These are phyloP conservation scores for Caranx melampygus DNA, from an alignment of 2,113 vertebrate species.

Conservation along the genomic window DNA sequence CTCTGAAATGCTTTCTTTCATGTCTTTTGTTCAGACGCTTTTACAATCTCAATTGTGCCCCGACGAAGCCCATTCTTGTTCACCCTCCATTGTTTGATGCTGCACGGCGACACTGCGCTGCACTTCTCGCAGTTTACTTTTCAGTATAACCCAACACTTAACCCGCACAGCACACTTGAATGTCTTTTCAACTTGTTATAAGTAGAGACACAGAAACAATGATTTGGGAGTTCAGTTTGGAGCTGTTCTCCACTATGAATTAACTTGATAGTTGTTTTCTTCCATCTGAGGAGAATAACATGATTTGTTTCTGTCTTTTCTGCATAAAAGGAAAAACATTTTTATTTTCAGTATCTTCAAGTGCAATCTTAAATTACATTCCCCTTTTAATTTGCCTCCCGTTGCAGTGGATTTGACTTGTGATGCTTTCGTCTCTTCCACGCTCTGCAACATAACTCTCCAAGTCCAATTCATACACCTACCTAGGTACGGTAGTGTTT, in stretches of 20 bases:
- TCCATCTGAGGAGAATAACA: not conserved
- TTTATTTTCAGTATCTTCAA: not conserved
- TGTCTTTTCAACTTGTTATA: not conserved
- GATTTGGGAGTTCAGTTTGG: not conserved
- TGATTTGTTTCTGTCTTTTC: not conserved
- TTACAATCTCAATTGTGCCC: slow-evolving; percentile 30
- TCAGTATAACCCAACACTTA: not conserved
- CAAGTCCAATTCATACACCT: slow-evolving; percentile 45
- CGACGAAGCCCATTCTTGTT: slow-evolving; percentile 45
- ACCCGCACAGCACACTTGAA: not conserved
- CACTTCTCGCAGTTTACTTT: slow-evolving; percentile 43
- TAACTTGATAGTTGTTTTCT: not conserved
- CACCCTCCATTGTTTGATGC: slow-evolving; percentile 70
- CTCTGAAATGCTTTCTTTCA: not conserved
- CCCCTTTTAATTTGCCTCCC: not conserved
- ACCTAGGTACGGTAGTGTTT: slow-evolving; percentile 59
- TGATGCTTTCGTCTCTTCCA: not conserved
- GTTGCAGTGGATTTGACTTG: not conserved
- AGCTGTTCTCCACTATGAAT: not conserved
- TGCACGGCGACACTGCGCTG: slow-evolving; percentile 34
- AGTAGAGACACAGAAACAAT: not conserved
- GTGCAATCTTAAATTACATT: not conserved
- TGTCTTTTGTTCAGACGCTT: slow-evolving; percentile 1
- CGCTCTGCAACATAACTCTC: not conserved
- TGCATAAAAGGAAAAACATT: not conserved